Conservation (phyloP, 2,888 invertebrate species). For the Cryptocheilus praepositus region DNA sequence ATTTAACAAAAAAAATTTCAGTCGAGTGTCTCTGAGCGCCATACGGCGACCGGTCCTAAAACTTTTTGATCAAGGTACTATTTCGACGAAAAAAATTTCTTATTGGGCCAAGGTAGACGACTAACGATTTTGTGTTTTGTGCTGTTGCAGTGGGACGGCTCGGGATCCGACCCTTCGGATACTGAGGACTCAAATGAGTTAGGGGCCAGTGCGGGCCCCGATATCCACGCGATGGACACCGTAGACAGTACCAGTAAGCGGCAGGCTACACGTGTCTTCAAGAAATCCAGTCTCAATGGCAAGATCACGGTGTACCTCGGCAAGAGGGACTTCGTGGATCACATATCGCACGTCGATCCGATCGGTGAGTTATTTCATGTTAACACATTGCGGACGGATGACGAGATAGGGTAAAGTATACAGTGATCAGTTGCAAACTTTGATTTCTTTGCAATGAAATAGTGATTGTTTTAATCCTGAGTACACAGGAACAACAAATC, state of each 20-base stretch:
- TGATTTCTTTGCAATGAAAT: too few species aligned
- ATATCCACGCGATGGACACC: conserved; percentile 65
- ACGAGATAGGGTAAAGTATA: too few species aligned
- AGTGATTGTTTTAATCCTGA: too few species aligned
- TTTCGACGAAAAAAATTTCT: too few species aligned
- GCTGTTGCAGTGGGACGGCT: conserved; percentile 57
- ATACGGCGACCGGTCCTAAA: too few species aligned
- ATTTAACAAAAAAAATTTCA: too few species aligned
- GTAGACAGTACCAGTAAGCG: conserved; percentile 67
- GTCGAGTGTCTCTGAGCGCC: too few species aligned
- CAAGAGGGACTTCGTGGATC: conserved; percentile 94
- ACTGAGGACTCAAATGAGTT: conserved; percentile 64
- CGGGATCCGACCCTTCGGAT: conserved; percentile 59
- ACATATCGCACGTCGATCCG: conserved; percentile 93
- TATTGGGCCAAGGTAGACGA: too few species aligned
- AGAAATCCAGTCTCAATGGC: conserved; percentile 71
- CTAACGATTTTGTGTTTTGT: background rate
- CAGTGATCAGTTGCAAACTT: too few species aligned
- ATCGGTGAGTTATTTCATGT: conserved; percentile 79
- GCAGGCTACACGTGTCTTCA: conserved; percentile 71
- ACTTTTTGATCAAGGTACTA: too few species aligned
- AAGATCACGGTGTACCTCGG: conserved; percentile 92
- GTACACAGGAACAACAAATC: too few species aligned
- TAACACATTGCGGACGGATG: too few species aligned
- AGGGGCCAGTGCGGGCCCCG: conserved; percentile 55